A percentile compares a stretch with the other conserved stretches of the same genome.
Conservation (phyloP, 2,113 vertebrate species). For the Callospermophilus lateralis region DNA sequence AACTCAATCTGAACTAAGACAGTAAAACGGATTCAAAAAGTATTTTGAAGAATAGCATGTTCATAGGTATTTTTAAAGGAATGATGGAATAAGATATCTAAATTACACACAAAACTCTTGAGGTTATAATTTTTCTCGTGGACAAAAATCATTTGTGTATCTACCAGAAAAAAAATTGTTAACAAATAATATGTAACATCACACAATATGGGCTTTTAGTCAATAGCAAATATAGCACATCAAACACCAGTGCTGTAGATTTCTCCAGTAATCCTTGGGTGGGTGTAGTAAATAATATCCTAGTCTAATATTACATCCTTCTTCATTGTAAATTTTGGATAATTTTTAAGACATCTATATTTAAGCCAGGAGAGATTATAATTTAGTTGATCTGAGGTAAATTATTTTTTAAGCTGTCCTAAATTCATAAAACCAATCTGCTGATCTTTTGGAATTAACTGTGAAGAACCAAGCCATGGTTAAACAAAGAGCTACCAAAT, state of each 20-base stretch:
- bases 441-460: not conserved
- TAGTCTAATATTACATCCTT: not conserved
- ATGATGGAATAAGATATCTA: not conserved
- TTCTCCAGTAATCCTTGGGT: not conserved
- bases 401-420: slow-evolving; percentile 23
- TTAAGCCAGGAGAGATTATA: not conserved
- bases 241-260: not conserved
- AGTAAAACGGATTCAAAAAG: not conserved
- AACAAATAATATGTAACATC: not conserved
- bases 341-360: not conserved
- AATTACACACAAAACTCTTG: slow-evolving; percentile 9
- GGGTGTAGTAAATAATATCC: not conserved
- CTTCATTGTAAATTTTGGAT: slow-evolving; percentile 12
- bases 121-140: not conserved
- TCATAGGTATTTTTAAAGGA: not conserved
- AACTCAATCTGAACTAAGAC: not conserved
- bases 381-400: not conserved
- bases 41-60: not conserved
- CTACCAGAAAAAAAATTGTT: slow-evolving; percentile 49
- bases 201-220: not conserved
- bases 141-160: not conserved
- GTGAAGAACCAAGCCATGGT: not conserved
- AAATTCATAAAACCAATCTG: not conserved
- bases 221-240: not conserved
- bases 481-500: not conserved